phyloP scores from a whole-genome alignment of 2,113 vertebrate species.

The Gavialis gangeticus region DNA sequence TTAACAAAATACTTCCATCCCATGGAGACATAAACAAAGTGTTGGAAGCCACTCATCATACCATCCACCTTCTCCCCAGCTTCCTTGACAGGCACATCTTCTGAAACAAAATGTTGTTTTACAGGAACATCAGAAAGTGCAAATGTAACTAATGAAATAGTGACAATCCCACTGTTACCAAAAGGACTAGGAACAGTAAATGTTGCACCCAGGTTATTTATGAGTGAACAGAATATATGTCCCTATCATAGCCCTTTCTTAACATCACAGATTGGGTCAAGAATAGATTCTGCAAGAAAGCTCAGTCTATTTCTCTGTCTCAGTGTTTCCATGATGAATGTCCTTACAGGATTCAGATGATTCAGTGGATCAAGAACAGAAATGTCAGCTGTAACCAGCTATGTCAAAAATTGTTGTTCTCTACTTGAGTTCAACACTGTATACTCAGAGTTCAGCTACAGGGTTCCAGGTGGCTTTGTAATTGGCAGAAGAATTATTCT shows the following conservation, averaged over 20 bases:
- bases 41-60: constrained; percentile 58
- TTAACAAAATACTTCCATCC: constrained; percentile 68
- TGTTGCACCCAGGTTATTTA: constrained; percentile 40
- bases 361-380: constrained; percentile 64
- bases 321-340: constrained; percentile 65
- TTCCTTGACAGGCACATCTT: constrained; percentile 48
- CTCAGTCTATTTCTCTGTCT: constrained; percentile 49
- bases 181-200: constrained; percentile 44
- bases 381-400: constrained; percentile 28
- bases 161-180: constrained; percentile 45
- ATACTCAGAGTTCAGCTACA: neutral
- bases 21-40: constrained; percentile 55
- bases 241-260: constrained; percentile 53
- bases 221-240: constrained; percentile 47
- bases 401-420: constrained; percentile 55
- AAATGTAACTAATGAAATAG: constrained; percentile 67
- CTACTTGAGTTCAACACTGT: constrained; percentile 17
- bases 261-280: constrained; percentile 57
- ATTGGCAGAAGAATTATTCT: constrained; percentile 44
- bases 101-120: constrained; percentile 60
- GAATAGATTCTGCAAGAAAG: constrained; percentile 51
- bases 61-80: constrained; percentile 22
- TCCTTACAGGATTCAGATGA: constrained; percentile 55
- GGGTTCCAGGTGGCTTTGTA: constrained; percentile 14
- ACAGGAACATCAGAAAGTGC: constrained; percentile 57